These are phyloP conservation scores for Astropecten irregularis DNA, from an alignment of 53 echinoderm and acorn worm genomes.

Conservation along the genomic window DNA sequence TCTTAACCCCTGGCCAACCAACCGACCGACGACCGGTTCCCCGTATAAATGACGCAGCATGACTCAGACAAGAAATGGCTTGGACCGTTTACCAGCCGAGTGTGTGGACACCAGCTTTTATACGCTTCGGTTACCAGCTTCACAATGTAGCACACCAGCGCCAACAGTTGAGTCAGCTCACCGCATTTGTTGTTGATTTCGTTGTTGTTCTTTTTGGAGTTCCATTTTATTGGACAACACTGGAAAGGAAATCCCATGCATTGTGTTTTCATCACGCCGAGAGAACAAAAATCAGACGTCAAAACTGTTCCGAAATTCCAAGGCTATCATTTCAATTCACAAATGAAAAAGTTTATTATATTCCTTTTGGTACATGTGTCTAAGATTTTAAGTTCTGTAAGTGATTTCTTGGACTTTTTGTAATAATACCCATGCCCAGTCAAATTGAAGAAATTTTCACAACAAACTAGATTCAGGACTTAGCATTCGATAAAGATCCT, in stretches of 20 bases:
- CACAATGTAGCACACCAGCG: neutral
- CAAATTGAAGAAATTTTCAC: too few relatives aligned
- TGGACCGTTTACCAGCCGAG: neutral
- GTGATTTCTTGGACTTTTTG: too few relatives aligned
- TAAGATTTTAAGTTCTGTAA: too few relatives aligned
- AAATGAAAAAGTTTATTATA: neutral
- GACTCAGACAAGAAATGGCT: neutral
- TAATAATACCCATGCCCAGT: too few relatives aligned
- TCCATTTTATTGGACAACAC: neutral
- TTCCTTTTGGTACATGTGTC: too few relatives aligned
- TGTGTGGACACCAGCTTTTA: too few relatives aligned
- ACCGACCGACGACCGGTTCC: neutral
- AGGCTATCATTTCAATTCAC: neutral
- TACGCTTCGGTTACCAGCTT: too few relatives aligned
- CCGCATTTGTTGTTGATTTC: neutral
- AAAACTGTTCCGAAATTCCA: too few relatives aligned
- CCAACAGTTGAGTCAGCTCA: neutral
- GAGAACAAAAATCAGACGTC: too few relatives aligned
- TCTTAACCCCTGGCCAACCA: neutral
- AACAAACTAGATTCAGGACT: too few relatives aligned
- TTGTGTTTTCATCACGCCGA: neutral
- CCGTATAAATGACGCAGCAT: slow-evolving; percentile 3
- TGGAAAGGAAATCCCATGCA: neutral
- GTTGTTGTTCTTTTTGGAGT: neutral
- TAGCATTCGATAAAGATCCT: too few relatives aligned